Conservation (phyloP, 2,113 vertebrate genomes). For the Malurus alboscapulatus region DNA sequence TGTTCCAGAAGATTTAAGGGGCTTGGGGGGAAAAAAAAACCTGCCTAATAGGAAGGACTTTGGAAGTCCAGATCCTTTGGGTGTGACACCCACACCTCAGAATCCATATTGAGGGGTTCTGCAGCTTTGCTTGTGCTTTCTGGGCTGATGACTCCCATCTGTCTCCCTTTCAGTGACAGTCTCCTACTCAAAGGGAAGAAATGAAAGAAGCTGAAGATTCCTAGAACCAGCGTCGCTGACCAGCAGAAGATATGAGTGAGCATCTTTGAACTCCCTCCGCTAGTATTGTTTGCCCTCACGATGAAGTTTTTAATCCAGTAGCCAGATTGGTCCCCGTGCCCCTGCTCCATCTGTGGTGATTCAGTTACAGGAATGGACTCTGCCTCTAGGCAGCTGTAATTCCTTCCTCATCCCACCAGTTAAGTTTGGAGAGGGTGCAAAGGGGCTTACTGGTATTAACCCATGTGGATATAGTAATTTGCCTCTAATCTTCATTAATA, state of each 20-base stretch:
- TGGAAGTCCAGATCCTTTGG: background rate
- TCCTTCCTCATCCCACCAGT: background rate
- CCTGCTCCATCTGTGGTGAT: background rate
- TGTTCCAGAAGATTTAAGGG: background rate
- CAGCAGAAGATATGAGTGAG: conserved; percentile 7
- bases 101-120: background rate
- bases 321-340: background rate
- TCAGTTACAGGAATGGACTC: background rate
- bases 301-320: background rate
- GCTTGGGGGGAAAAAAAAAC: background rate
- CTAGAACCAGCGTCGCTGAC: background rate
- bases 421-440: background rate
- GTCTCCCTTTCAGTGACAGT: conserved; percentile 70
- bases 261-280: background rate
- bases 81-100: background rate
- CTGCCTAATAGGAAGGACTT: background rate
- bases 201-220: conserved; percentile 54
- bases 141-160: background rate
- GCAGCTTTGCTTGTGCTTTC: background rate
- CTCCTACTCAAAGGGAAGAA: conserved; percentile 76
- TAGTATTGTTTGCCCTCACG: background rate
- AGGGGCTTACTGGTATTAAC: background rate
- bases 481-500: background rate
- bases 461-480: background rate
- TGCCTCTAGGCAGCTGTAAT: background rate